Percentiles rank a stretch among this genome's conserved stretches.
Conservation (phyloP, 2,888 invertebrate species). For the Scrobipalpa costella region DNA sequence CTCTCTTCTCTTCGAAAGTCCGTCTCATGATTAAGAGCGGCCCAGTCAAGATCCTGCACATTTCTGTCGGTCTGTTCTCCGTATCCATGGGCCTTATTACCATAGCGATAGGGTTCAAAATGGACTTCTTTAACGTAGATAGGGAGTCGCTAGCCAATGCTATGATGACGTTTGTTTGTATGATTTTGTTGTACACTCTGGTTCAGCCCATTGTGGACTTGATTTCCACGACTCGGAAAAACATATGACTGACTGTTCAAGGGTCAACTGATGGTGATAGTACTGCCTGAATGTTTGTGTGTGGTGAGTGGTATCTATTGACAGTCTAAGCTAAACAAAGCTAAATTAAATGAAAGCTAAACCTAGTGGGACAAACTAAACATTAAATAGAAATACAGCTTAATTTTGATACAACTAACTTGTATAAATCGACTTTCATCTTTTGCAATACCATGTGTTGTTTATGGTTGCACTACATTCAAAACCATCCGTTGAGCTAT, state of each 20-base stretch:
- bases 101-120: constrained; percentile 68
- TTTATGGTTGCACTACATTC: too few species aligned
- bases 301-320: not conserved
- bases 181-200: constrained; percentile 58
- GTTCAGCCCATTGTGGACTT: constrained; percentile 66
- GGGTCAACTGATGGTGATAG: constrained; percentile 60
- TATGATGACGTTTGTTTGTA: constrained; percentile 59
- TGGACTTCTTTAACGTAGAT: constrained; percentile 55
- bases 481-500: too few species aligned
- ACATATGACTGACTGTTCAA: constrained; percentile 59
- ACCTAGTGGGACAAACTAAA: too few species aligned
- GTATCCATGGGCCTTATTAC: constrained; percentile 76
- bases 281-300: constrained; percentile 44
- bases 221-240: constrained; percentile 57
- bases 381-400: too few species aligned
- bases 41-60: constrained; percentile 74
- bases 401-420: too few species aligned
- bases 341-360: not conserved
- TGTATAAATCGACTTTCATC: too few species aligned
- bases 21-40: constrained; percentile 72
- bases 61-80: constrained; percentile 75
- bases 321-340: not conserved
- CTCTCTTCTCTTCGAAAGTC: constrained; percentile 76
- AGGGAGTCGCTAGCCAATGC: constrained; percentile 56
- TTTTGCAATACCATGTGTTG: too few species aligned